Base-by-base conservation (phyloP, 2,797 vertebrate species). In the Halcyon chelicuti region DNA sequence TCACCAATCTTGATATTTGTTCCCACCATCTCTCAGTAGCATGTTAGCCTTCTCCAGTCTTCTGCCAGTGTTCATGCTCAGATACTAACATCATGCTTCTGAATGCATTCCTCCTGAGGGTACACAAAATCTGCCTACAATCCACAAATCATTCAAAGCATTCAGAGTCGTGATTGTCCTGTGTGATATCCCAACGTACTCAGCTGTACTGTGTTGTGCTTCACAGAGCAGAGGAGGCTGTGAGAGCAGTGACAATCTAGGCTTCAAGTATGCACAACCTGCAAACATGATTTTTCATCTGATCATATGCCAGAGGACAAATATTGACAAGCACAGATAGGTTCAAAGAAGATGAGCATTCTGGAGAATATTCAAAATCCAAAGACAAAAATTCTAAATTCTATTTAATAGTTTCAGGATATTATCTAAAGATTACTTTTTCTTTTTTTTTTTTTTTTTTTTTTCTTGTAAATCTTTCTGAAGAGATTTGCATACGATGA, bases 31-130 rank as follows among this genome's bases (percentile, higher is more conserved):
- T 74, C 31, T 40, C 16, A 7, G 7, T 66, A 35, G 10, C 29
- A 66, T 21, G 29, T 39, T 40, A 29, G 7, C 6, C 4, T 62
- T 5, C 35, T 74, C 23, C n/a, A 25, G 1, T 39, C 31, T 76
- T 25, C 28, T 77, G 26, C 5, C n/a, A 39, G 42, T 25, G 14
- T 29, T 42, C 42, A 61, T 71, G 21, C 29, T 26, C 40, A 55
- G 17, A n/a, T 26, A 40, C 17, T 22, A n/a, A 81, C 10, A 62
- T 19, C 25, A 54, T 0, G 0, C 5, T 63, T 12, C 51, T 1
- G 1, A 9, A 23, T n/a, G 8, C 57, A 22, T 57, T 73, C 28
- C 66, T 90, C 42, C 26, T 22, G 9, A 22, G 14, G 15, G 11
- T 54, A 67, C 5, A 26, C 4, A 68, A 83, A 54, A 21, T 40